Conservation (phyloP, 2,113 vertebrate genomes). For the Pontoporia blainvillei region DNA sequence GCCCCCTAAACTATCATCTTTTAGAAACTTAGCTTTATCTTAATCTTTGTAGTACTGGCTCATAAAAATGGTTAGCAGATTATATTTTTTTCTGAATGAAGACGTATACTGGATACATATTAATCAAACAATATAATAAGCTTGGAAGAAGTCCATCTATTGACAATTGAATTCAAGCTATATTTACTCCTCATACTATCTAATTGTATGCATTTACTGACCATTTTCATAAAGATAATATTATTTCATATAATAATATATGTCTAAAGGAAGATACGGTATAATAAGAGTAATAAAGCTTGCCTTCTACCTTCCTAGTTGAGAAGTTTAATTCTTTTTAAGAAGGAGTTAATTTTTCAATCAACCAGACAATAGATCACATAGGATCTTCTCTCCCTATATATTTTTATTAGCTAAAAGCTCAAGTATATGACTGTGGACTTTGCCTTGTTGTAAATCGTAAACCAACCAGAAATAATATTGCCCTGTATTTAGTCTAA, state of each 20-base stretch:
- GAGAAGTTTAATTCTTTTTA: background rate
- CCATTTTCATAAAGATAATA: background rate
- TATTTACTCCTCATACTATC: background rate
- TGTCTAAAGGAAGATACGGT: background rate
- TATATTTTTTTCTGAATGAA: background rate
- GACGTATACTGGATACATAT: background rate
- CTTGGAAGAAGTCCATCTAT: background rate
- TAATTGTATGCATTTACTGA: background rate
- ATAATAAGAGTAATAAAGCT: background rate
- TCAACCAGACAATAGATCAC: background rate
- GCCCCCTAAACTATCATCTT: background rate
- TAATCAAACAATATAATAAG: background rate
- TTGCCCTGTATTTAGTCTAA: background rate
- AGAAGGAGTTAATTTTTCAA: background rate
- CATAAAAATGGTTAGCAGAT: background rate
- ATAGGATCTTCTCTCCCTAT: background rate
- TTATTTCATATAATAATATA: background rate
- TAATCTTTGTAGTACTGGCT: background rate
- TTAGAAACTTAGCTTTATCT: background rate
- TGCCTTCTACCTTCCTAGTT: background rate
- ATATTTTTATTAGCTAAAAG: background rate
- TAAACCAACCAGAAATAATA: background rate
- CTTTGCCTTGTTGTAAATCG: background rate
- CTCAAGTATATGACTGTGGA: background rate
- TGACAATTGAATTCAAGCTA: background rate